phyloP scores from a whole-genome alignment of 2,113 vertebrate genomes.

The Bubalus kerabau region DNA sequence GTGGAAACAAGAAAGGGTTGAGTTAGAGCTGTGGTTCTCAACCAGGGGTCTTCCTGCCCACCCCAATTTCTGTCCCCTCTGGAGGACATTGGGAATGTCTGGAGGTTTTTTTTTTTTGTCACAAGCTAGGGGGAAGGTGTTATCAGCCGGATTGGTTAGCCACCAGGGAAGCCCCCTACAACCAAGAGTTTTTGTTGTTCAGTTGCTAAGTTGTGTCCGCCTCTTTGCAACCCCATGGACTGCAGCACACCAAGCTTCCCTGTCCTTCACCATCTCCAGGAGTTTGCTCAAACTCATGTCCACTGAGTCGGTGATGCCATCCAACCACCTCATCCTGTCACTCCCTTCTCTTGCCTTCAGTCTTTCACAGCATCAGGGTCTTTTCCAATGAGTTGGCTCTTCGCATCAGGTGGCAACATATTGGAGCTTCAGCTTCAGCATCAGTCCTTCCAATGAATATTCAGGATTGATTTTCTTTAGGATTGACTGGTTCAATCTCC shows the following conservation, averaged over 20 bases:
- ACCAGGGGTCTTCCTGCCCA: not conserved
- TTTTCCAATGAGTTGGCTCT: not conserved
- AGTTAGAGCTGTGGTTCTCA: not conserved
- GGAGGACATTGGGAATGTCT: not conserved
- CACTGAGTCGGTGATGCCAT: not conserved
- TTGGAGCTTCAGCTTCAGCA: not conserved
- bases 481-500: not conserved
- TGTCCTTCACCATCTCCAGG: not conserved
- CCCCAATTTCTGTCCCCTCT: not conserved
- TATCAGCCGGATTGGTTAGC: not conserved
- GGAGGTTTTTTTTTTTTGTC: not conserved
- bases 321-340: not conserved
- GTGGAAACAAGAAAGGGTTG: not conserved
- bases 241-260: not conserved
- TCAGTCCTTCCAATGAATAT: not conserved
- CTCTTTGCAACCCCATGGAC: not conserved
- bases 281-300: not conserved
- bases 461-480: not conserved
- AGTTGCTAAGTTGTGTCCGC: not conserved
- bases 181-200: not conserved
- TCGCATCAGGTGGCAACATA: not conserved
- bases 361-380: not conserved
- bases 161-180: not conserved
- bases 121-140: not conserved
- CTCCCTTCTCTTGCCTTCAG: not conserved